Evolutionary conservation across 2,888 invertebrate genomes (phyloP).

Genomic region (Drosophila macrospina): DNA sequence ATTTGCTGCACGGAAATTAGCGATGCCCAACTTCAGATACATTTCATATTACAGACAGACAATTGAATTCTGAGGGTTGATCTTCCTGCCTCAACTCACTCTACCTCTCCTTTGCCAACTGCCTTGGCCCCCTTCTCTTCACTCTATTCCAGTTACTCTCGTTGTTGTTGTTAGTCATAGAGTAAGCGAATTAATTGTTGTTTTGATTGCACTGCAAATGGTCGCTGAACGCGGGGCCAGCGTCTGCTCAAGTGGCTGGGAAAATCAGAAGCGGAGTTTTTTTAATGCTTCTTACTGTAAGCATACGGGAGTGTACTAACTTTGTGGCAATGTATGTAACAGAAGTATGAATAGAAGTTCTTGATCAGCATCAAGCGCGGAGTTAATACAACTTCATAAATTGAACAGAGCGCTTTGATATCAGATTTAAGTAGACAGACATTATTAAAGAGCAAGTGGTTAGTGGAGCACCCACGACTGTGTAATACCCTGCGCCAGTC

Average conservation of each 20-base stretch:
- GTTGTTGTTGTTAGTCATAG: slow-evolving; percentile 43
- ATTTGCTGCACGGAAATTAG: slow-evolving; percentile 78
- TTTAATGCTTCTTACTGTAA: neutral
- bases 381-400: too few species aligned
- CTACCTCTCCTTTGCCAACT: neutral
- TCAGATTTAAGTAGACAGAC: too few species aligned
- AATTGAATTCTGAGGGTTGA: slow-evolving; percentile 80
- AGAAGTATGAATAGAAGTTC: too few species aligned
- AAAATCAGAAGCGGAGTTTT: slow-evolving; percentile 40
- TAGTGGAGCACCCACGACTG: too few species aligned
- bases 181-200: slow-evolving; percentile 81
- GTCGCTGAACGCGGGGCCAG: slow-evolving; percentile 18
- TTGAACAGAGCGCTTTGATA: too few species aligned
- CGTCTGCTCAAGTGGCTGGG: slow-evolving; percentile 68
- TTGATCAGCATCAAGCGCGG: too few species aligned
- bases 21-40: slow-evolving; percentile 75
- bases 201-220: slow-evolving; percentile 76
- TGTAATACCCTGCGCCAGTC: too few species aligned
- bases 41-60: slow-evolving; percentile 80
- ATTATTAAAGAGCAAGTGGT: too few species aligned
- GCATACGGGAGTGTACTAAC: neutral
- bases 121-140: too few species aligned
- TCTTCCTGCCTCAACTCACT: slow-evolving; percentile 21
- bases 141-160: slow-evolving; percentile 9
- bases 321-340: neutral